These are phyloP conservation scores for Blastobasis lacticolella DNA, from an alignment of 2,888 invertebrate species.

Conservation along the genomic window DNA sequence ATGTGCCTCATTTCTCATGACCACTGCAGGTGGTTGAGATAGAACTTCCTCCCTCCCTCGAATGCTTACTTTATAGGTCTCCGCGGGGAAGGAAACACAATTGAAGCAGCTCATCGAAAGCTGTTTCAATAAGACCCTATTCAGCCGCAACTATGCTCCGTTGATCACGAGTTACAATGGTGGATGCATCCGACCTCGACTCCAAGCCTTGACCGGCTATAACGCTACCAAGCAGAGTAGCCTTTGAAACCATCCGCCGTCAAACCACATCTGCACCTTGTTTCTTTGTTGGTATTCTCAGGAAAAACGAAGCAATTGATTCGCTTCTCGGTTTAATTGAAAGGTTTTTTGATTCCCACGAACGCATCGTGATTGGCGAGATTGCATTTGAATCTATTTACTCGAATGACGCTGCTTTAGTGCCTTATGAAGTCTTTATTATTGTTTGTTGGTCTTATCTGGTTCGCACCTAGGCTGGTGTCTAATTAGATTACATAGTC, in stretches of 20 bases:
- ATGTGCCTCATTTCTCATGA: too few relatives aligned
- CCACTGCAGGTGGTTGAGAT: too few relatives aligned
- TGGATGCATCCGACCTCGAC: constrained; percentile 33
- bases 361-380: background rate
- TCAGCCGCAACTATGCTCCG: too few relatives aligned
- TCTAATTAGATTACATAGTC: background rate
- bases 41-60: too few relatives aligned
- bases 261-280: constrained; percentile 4
- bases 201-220: constrained; percentile 39
- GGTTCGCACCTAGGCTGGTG: background rate
- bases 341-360: constrained; percentile 13
- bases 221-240: constrained; percentile 11
- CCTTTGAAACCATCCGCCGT: background rate
- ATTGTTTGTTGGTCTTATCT: background rate
- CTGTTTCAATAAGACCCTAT: too few relatives aligned
- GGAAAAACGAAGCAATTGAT: constrained; percentile 6
- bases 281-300: constrained; percentile 2
- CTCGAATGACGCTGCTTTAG: background rate
- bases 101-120: too few relatives aligned
- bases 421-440: background rate
- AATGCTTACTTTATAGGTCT: too few relatives aligned
- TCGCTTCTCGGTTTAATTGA: constrained; percentile 6
- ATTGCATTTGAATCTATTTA: too few relatives aligned
- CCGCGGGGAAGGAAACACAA: too few relatives aligned
- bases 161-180: constrained; percentile 36